Base-by-base conservation (phyloP, 1,140 invertebrate species). In the Caenorhabditis remanei region DNA sequence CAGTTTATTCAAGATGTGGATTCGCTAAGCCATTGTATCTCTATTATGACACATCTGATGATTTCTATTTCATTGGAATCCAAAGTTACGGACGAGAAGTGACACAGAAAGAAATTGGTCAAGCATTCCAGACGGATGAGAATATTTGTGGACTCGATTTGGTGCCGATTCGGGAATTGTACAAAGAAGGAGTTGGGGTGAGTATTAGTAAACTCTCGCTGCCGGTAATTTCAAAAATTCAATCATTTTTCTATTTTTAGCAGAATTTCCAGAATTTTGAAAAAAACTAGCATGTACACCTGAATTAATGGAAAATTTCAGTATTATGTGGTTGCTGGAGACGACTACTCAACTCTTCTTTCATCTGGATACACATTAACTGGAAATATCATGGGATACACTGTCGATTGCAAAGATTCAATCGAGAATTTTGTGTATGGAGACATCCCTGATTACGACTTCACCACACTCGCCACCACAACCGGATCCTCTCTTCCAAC, bases 381-480 rank as follows among this genome's bases (percentile, higher is more conserved):
- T 65, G 61, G 61, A 13, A 65, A 65, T 16, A 65, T 65, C 7
- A 40, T 65, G 21, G 61, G 61, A 65, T 65, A 65, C 24, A 65
- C 24, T 11, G 32, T 65, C 3, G 32, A 65, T 40, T 65, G 61
- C 19, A 65, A 65, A 40, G 61, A 65, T 65, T 5, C 61, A 21
- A 65, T 11, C 3, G 24, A 40, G 5, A 24, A 40, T 11, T 65
- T 65, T 40, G 61, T 65, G 3, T 65, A 65, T 40, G 61, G 24
- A 40, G 4, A 40, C 9, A 19, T 65, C 7, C 61, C 61, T 1
- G 11, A 40, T 14, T 40, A 11, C 8, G 61, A 65, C 21, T 41
- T 65, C 61, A 4, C 21, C 9, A 65, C 61, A 8, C 13, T 40
- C 40, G 11, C 61, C 11, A n/a, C 32, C 4, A 7, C 56, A n/a